Base-by-base conservation (phyloP, 2,888 invertebrate genomes). In the Drosophila nr. perissopoda region DNA sequence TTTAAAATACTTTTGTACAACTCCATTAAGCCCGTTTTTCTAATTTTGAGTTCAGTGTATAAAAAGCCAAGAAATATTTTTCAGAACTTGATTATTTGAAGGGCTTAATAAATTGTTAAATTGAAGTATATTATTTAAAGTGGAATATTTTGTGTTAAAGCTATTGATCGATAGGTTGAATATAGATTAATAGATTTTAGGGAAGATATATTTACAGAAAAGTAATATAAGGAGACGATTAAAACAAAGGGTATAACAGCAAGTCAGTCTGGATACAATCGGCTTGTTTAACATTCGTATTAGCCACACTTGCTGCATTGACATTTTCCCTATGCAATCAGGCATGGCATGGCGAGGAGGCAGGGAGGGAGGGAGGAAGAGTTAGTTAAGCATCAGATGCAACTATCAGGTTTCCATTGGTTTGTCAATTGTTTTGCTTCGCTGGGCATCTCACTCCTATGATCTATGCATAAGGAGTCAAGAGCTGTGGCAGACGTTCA, bases 291-390 rank as follows among this genome's bases (percentile, higher is more conserved):
- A 63, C 57, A 54, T 62, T 63, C 25, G 60, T 60, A 76, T 76
- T 68, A 71, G 67, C 79, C 76, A 81, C 81, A 70, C 66, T 68
- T 68, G 73, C 64, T 49, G 68, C 64, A 66, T 56, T 71, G 66
- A 83, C 72, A 83, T 82, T 83, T 82, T 69, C 74, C 74, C 73
- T 52, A 83, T 49, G 88, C 85, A 89, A 88, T 88, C 80, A 89
- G 56, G 78, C 90, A 86, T 69, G 21, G 21, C 16, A 68, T 60
- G 58, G 33, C 16, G 2, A 58, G 58, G 58, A 70, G 65, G 13
- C 54, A 56, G 38, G n/a, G 18, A n/a, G 11, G n/a, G 27, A 54
- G 27, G 27, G 54, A 38, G 38, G 36, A 29, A 29, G 56, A 56
- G 56, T 56, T 56, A 66, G 63, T 64, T 52, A 83, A 68, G 63